Evolutionary conservation across 2,113 vertebrate species (phyloP).

Genomic region (Myotis yumanensis): DNA sequence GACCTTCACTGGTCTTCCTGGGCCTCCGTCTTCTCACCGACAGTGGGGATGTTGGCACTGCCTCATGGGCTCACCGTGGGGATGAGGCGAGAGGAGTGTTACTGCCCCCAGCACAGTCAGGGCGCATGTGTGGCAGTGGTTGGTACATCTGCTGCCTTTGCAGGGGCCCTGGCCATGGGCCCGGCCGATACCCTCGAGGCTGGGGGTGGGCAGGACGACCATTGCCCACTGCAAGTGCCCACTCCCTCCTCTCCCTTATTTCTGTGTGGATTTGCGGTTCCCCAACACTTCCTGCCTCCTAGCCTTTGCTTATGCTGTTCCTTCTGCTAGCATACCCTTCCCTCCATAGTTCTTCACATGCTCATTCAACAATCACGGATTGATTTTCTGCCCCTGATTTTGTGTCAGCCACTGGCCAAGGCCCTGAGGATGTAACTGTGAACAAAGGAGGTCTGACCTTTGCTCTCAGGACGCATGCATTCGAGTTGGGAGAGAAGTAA

Average conservation of each 20-base stretch:
- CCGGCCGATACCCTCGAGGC: neutral
- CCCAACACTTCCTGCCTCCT: neutral
- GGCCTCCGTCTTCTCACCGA: neutral
- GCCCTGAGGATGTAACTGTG: neutral
- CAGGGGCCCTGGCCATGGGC: neutral
- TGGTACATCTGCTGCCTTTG: neutral
- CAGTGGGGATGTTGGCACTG: neutral
- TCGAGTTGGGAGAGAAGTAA: neutral
- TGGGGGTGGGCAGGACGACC: neutral
- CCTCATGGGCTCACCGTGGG: neutral
- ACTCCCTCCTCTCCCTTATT: neutral
- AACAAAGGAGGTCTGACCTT: neutral
- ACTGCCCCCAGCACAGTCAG: accelerated
- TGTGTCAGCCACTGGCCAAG: neutral
- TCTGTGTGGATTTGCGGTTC: neutral
- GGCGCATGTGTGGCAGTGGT: neutral
- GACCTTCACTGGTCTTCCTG: accelerated
- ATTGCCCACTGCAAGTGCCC: neutral
- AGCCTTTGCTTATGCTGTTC: neutral
- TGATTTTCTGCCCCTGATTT: neutral
- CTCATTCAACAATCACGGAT: accelerated
- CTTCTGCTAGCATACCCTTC: neutral
- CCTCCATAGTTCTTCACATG: accelerated
- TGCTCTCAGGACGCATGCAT: neutral
- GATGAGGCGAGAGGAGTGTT: neutral